Evolutionary conservation across 1,140 invertebrate species (phyloP).

Genomic region (Cydia strobilella): DNA sequence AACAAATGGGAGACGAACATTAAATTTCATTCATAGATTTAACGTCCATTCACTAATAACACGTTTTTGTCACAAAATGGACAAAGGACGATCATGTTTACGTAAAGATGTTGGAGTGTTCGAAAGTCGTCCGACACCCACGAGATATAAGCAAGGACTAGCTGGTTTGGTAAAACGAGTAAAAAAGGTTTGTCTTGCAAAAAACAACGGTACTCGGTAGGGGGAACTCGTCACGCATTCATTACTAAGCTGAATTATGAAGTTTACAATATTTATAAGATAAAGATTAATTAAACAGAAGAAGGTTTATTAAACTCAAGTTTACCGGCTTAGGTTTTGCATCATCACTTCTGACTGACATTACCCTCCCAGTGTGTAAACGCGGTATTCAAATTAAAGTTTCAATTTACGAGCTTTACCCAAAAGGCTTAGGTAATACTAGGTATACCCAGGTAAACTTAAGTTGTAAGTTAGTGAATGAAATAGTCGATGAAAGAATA

Average conservation of each 20-base stretch:
- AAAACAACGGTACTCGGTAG: constrained; percentile 5
- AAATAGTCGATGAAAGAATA: no score
- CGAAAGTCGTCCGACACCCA: constrained; percentile 1
- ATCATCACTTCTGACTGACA: no score
- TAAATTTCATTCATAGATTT: not conserved
- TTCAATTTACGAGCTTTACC: no score
- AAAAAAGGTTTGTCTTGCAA: not conserved
- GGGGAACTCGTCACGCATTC: not conserved
- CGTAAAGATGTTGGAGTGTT: not conserved
- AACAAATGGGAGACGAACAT: not conserved
- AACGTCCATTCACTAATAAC: not conserved
- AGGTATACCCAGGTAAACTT: no score
- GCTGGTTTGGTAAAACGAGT: not conserved
- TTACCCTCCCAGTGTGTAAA: no score
- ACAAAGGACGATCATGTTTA: not conserved
- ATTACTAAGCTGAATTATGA: not conserved
- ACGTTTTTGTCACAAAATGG: not conserved
- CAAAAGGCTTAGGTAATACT: no score
- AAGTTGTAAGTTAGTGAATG: no score
- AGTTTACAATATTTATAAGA: no score
- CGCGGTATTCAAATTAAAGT: no score
- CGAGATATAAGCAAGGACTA: not conserved
- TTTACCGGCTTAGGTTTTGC: no score
- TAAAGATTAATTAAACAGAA: no score
- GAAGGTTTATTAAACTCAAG: no score